Evolutionary conservation across 2,113 vertebrate species (phyloP).

Genomic region (Geothlypis trichas): DNA sequence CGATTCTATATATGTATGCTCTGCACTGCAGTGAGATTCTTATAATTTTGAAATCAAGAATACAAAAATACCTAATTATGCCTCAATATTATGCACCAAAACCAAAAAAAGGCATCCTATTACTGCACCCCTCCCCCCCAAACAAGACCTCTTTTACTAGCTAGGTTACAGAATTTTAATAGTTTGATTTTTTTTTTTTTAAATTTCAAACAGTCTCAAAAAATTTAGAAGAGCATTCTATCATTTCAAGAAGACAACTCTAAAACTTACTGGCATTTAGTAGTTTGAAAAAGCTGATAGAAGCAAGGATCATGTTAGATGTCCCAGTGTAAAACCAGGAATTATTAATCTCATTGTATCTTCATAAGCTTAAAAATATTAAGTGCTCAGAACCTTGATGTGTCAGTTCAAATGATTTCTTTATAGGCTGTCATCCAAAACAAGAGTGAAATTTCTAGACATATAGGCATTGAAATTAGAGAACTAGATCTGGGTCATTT

Average conservation of each 20-base stretch:
- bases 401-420: not conserved
- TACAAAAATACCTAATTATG: not conserved
- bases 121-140: fast-evolving
- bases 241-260: not conserved
- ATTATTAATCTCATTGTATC: not conserved
- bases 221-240: not conserved
- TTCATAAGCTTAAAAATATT: not conserved
- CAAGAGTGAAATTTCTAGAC: not conserved
- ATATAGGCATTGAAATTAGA: not conserved
- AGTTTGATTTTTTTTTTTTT: not conserved
- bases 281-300: not conserved
- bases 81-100: not conserved
- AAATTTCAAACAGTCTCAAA: not conserved
- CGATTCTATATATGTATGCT: not conserved
- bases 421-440: not conserved
- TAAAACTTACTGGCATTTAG: not conserved
- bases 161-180: not conserved
- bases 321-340: not conserved
- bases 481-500: not conserved
- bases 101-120: not conserved
- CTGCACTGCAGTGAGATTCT: not conserved
- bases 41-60: not conserved
- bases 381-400: not conserved
- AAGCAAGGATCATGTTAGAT: not conserved
- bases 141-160: not conserved